phyloP scores from a whole-genome alignment of 2,113 vertebrate genomes.

The Colinus virginianus region DNA sequence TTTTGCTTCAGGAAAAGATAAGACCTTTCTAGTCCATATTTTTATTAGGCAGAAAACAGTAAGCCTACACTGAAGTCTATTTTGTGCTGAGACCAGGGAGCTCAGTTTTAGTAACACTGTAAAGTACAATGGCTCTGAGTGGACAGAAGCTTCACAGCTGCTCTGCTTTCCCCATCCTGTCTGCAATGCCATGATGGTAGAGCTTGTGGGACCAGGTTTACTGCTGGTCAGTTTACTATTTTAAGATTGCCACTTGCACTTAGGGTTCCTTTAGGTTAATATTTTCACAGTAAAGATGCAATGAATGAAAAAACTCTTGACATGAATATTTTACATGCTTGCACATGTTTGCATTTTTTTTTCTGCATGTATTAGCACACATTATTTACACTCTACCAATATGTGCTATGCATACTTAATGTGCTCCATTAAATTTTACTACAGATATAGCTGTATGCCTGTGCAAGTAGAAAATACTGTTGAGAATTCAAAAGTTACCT shows the following conservation, averaged over 20 bases:
- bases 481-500: neutral
- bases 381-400: neutral
- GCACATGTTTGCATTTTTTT: neutral
- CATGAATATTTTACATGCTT: neutral
- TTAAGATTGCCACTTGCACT: neutral
- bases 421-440: neutral
- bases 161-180: neutral
- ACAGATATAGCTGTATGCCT: neutral
- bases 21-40: neutral
- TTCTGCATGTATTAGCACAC: neutral
- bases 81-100: neutral
- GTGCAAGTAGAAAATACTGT: neutral
- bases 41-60: neutral
- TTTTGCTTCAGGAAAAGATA: neutral
- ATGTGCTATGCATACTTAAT: neutral
- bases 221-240: neutral
- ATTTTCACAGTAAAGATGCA: neutral
- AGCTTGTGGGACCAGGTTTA: neutral
- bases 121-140: neutral
- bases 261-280: neutral
- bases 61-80: neutral
- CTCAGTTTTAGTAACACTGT: neutral
- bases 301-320: neutral
- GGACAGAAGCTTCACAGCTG: neutral
- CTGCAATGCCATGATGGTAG: rapidly evolving